Base-by-base conservation (phyloP, 2,888 invertebrate species). In the Tetranychus piercei region DNA sequence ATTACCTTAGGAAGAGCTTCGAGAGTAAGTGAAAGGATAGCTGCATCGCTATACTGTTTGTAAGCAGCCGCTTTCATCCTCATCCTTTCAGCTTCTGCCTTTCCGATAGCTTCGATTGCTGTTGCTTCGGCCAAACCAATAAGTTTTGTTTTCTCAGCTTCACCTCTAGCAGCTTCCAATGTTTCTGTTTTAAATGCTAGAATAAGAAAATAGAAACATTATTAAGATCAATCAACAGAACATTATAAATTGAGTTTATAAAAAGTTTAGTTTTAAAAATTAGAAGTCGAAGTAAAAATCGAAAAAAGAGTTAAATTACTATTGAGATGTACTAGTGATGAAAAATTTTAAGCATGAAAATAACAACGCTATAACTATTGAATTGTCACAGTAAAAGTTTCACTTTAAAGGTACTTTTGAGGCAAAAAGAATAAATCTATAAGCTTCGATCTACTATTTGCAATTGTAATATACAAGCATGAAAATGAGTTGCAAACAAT, bases 71-170 rank as follows among this genome's bases (percentile, higher is more conserved):
- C 96, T 84, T 94, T 95, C 84, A 93, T 88, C 80, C 90, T 87
- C 96, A 97, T 96, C 75, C 90, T 86, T 82, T 95, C 93, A 1
- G 96, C 96, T 82, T 97, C 94, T 0, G 96, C 93, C 81, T 92
- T 90, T 80, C 96, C 97, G 73, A 96, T 89, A 79, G 90, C 87
- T 76, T 91, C 89, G 79, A 96, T 90, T 72, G 94, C 90, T 74
- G 88, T 87, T 7, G 96, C 95, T 81, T 97, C 95, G 1, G 96
- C 92, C 73, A 88, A 85, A 80, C 96, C 96, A 73, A 95, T 86
- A 82, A 93, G 87, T 80, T 90, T 90, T 81, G 94, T 94, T 80
- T 88, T 89, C 81, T 95, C 94, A 2, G 92, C 92, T 79, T 96
- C 94, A 0, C 94, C 96, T 80, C 89, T 88, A 4, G 96, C 96